These are phyloP conservation scores for Enteromius unitaeniatus DNA, from an alignment of 2,797 vertebrate species.

Conservation along the genomic window DNA sequence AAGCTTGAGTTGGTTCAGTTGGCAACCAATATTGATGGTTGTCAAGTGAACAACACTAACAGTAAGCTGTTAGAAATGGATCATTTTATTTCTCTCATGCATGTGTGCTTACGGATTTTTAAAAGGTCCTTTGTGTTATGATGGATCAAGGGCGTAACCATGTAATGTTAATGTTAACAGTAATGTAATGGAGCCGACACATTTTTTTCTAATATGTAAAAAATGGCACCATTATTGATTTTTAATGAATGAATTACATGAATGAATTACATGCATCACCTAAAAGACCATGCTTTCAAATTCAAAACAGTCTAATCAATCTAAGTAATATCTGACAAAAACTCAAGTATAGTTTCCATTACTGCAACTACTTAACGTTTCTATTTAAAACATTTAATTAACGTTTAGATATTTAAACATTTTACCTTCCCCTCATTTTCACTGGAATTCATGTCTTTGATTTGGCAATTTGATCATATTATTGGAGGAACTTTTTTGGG, in stretches of 20 bases:
- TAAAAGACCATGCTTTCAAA: not conserved
- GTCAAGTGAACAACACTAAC: not conserved
- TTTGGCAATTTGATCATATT: not conserved
- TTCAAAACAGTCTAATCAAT: not conserved
- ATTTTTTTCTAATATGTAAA: not conserved
- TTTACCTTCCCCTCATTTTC: not conserved
- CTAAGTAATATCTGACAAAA: not conserved
- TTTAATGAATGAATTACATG: not conserved
- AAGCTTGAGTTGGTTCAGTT: conserved; percentile 4
- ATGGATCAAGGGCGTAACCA: not conserved
- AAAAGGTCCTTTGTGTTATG: not conserved
- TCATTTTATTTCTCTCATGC: not conserved
- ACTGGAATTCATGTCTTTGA: not conserved
- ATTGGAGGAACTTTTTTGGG: not conserved
- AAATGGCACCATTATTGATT: not conserved
- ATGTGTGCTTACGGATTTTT: not conserved
- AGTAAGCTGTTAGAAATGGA: not conserved
- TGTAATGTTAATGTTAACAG: not conserved
- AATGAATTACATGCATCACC: not conserved
- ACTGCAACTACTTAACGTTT: not conserved
- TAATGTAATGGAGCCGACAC: not conserved
- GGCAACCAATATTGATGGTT: not conserved
- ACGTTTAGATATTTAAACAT: not conserved
- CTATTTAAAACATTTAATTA: not conserved
- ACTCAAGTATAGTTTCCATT: not conserved